Base-by-base conservation (phyloP, 1,140 invertebrate genomes). In the Zaprionus gabonicus region DNA sequence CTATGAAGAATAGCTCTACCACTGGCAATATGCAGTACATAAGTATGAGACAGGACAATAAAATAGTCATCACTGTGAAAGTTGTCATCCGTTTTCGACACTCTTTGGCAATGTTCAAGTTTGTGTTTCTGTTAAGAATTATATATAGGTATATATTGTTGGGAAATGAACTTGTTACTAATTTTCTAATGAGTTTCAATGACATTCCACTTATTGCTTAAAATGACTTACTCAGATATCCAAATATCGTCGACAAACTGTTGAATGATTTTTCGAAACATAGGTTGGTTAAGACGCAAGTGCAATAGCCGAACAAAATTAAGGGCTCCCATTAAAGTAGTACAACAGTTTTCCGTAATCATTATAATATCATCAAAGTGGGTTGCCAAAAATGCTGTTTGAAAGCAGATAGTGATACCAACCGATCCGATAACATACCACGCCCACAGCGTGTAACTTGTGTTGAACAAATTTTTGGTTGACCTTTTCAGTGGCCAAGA, bases 261-360 rank as follows among this genome's bases (percentile, higher is more conserved):
- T 13, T 78, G 60, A 49, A 92, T 81, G 1, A 92, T 25, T 6
- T 79, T 12, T 4, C 76, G 74, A 65, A 93, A 90, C 6, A 78
- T 46, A 1, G 13, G 6, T 36, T 92, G 87, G 57, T 91, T 80
- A 0, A 87, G 27, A 5, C 81, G 83, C 13, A 93, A 74, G 31
- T 93, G 92, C 15, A 93, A 5, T 20, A 93, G 65, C 17, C 92
- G 71, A 1, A 92, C 63, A 62, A 93, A 92, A 59, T 93, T 92
- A 1, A 92, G 58, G 6, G 71, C 59, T 3, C 92, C 92, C 92
- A 93, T 93, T 27, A 93, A 88, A 7, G 92, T 92, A 3, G 91
- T 91, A 53, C 91, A 93, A 51, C 92, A 92, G 66, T 91, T 92
- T 62, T 93, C 92, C 12, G 92, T 92, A 0, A 82, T 86, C 67